phyloP scores from a whole-genome alignment of 2,797 vertebrate species.

The Phaenicophaeus curvirostris region DNA sequence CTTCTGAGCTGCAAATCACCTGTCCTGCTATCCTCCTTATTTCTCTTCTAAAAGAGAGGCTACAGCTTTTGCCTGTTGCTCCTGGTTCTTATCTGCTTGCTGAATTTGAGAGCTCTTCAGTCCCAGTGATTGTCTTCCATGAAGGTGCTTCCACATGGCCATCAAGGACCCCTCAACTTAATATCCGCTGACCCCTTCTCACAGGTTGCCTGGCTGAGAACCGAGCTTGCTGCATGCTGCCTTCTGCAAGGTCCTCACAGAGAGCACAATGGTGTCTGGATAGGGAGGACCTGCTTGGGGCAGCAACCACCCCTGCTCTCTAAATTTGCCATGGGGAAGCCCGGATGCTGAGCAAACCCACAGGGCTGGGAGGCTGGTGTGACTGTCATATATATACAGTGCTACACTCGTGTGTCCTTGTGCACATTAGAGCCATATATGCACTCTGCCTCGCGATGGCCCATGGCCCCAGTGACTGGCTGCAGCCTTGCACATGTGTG shows the following conservation, averaged over 20 bases:
- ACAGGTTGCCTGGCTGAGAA: background rate
- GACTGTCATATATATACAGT: fast-evolving
- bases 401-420: fast-evolving
- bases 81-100: background rate
- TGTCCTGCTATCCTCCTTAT: background rate
- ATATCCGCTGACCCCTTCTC: background rate
- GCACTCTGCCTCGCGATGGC: fast-evolving
- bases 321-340: background rate
- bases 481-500: fast-evolving
- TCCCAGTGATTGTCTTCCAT: background rate
- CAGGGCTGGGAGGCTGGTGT: background rate
- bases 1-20: background rate
- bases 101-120: background rate
- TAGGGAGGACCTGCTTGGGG: background rate
- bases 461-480: background rate
- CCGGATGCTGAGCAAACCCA: background rate
- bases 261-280: background rate
- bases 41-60: background rate
- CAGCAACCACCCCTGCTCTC: background rate
- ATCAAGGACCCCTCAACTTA: background rate
- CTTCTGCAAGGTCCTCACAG: background rate
- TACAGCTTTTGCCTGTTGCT: slow-evolving; percentile 23
- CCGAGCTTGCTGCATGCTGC: fast-evolving
- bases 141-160: background rate
- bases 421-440: fast-evolving